These are phyloP conservation scores for Rotaria sp. DNA, from an alignment of 2,888 invertebrate genomes.

Conservation along the genomic window DNA sequence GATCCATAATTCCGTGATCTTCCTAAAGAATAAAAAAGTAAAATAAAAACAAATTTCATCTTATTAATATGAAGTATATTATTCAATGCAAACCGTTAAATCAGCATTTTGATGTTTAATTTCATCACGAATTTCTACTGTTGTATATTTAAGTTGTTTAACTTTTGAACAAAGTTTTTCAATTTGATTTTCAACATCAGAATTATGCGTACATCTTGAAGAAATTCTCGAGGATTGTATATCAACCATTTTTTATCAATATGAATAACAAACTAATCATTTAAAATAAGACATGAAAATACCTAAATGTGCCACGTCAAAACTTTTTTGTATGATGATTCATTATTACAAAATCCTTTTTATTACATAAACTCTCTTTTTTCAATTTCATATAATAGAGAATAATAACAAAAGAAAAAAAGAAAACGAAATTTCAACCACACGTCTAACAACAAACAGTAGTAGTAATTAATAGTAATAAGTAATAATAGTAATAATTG, in stretches of 20 bases:
- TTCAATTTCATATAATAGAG: constrained; percentile 11
- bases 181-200: neutral
- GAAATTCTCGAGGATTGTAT: neutral
- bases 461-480: neutral
- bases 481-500: neutral
- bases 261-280: neutral
- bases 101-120: neutral
- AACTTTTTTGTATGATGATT: neutral
- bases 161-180: neutral
- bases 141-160: neutral
- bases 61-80: neutral
- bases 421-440: constrained; percentile 4
- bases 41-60: too few relatives aligned
- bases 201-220: neutral
- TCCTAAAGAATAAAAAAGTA: neutral
- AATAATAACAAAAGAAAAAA: neutral
- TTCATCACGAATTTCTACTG: neutral
- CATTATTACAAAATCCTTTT: constrained; percentile 20
- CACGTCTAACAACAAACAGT: neutral
- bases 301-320: neutral
- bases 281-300: neutral
- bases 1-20: neutral
- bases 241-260: neutral
- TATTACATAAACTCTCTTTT: constrained; percentile 9
- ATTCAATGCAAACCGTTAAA: neutral